Conservation (phyloP, 2,113 vertebrate species). For the Centropus unirufus region DNA sequence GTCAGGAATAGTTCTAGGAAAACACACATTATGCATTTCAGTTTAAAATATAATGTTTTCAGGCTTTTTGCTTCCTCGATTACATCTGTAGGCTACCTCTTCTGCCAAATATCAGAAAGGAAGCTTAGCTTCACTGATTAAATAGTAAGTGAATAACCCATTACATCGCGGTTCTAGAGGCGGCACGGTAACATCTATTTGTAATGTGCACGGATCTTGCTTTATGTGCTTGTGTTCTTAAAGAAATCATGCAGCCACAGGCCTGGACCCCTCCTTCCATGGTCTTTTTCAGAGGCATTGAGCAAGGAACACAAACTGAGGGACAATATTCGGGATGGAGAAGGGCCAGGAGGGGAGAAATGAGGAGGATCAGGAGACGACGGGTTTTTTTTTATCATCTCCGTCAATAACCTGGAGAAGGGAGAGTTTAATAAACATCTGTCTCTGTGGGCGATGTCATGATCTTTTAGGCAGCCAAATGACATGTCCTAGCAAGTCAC, state of each 20-base stretch:
- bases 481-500: background rate
- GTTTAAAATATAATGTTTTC: background rate
- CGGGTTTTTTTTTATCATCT: background rate
- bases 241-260: background rate
- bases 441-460: background rate
- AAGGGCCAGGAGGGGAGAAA: background rate
- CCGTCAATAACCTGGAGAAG: background rate
- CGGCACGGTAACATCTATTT: background rate
- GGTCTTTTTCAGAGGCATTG: background rate
- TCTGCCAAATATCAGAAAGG: background rate
- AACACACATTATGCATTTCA: background rate
- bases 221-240: background rate
- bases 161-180: background rate
- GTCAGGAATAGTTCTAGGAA: slow-evolving; percentile 1
- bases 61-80: background rate
- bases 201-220: background rate
- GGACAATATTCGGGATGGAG: background rate
- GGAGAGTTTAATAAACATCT: background rate
- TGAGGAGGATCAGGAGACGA: background rate
- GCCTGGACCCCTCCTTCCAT: background rate
- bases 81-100: background rate
- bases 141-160: background rate
- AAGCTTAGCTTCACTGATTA: background rate
- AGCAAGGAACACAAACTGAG: background rate
- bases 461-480: background rate